Evolutionary conservation across 2,797 vertebrate species (phyloP), one percentile per base, ranked within the genome.

Genomic region (Brachymystax lenok): DNA sequence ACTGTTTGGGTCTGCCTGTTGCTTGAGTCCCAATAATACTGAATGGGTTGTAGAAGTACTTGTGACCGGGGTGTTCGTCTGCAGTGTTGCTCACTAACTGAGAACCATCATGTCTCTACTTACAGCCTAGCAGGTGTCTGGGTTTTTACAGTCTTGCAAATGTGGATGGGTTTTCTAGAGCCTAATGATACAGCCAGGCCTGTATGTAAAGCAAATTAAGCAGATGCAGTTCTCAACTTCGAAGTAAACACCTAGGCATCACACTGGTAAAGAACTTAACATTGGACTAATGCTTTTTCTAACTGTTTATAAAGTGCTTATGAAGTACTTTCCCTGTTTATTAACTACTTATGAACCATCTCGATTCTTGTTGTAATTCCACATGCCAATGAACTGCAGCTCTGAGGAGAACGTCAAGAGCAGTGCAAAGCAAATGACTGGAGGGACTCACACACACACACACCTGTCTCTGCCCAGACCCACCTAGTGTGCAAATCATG

Each of bases 361-460:
- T 80, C 80, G 69, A 73, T 84, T 84, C 84, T 77, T n/a, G 83
- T 71, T 8, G 82, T 83, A 79, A 82, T 79, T 86, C 77, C 78
- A 80, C 76, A 74, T 78, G 77, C 14, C 76, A 40, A 71, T 40
- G 61, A 71, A 63, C 59, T 24, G 59, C 28, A 77, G 76, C 74
- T 24, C n/a, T 4, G 79, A 78, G 63, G 79, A 78, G 81, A 88
- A 67, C 16, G 64, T 33, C 28, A 67, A 30, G 64, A 59, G 16
- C 28, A 14, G 2, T 21, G 66, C 69, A 64, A 79, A 2, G 73
- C 19, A 2, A 40, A 70, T 56, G 59, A 50, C 76, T 50, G 17
- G 19, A 59, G n/a, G 56, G 19, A 46, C 10, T 67, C 52, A n/a
- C 59, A 30, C 16, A 16, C 71, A 33, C 24, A 61, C 17, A 28